phyloP scores from a whole-genome alignment of 2,888 invertebrate genomes.

The Lycocerus yunnanus region DNA sequence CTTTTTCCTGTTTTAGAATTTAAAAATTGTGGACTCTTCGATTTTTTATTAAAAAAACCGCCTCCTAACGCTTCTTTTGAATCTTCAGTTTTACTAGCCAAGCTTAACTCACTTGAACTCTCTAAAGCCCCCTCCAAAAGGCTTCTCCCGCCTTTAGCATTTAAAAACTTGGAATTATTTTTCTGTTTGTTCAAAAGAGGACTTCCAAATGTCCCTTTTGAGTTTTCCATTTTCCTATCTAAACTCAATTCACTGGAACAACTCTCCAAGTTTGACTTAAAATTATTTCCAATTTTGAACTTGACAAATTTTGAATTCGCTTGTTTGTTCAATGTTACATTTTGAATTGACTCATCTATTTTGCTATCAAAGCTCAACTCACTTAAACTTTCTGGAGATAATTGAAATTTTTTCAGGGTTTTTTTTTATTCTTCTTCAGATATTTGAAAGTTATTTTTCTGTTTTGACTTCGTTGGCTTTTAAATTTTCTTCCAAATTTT shows the following conservation, averaged over 20 bases:
- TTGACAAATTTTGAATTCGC: background rate
- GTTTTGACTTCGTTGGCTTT: background rate
- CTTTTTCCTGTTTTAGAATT: background rate
- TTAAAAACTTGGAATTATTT: background rate
- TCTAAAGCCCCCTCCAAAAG: background rate
- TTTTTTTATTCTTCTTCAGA: background rate
- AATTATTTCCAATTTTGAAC: background rate
- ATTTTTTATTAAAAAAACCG: background rate
- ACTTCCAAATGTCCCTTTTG: background rate
- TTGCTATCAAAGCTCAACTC: background rate
- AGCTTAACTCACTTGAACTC: background rate
- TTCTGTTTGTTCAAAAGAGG: background rate
- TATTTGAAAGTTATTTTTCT: background rate
- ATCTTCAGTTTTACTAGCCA: background rate
- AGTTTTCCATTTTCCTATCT: background rate
- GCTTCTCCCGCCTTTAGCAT: background rate
- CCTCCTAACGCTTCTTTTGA: too few species aligned
- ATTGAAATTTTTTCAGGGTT: background rate
- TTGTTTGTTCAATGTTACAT: background rate
- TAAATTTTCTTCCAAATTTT: background rate
- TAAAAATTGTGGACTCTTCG: background rate
- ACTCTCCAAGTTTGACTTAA: background rate
- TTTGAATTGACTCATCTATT: background rate
- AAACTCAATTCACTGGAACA: background rate
- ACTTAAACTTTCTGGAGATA: background rate